Conservation (phyloP, 2,888 invertebrate genomes). For the Mamestra brassicae region DNA sequence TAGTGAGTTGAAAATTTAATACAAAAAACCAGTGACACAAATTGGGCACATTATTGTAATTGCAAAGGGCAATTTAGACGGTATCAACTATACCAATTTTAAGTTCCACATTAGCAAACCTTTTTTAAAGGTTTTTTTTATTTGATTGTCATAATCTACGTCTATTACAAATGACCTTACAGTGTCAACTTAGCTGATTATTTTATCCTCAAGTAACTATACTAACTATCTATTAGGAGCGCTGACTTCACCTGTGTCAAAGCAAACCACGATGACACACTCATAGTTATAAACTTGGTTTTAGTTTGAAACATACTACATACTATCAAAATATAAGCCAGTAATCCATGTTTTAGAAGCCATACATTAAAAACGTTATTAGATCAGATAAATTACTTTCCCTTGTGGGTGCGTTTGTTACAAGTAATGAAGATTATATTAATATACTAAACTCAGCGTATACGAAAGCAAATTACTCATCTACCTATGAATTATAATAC, state of each 20-base stretch:
- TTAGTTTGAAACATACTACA: constrained; percentile 7
- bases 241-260: constrained; percentile 75
- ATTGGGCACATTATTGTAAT: constrained; percentile 18
- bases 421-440: constrained; percentile 46
- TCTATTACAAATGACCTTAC: constrained; percentile 44
- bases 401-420: constrained; percentile 20
- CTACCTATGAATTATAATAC: constrained; percentile 66
- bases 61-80: constrained; percentile 21
- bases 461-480: constrained; percentile 61
- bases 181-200: constrained; percentile 50
- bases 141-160: constrained; percentile 41
- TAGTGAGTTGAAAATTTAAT: neutral
- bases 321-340: constrained; percentile 18
- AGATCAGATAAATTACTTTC: constrained; percentile 33
- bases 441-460: constrained; percentile 35
- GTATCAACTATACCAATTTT: constrained; percentile 9
- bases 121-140: neutral
- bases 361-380: constrained; percentile 48
- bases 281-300: constrained; percentile 24
- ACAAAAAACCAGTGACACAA: neutral
- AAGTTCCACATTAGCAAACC: constrained; percentile 1
- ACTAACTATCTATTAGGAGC: constrained; percentile 62
- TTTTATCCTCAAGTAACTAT: constrained; percentile 62
- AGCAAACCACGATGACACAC: constrained; percentile 67
- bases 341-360: constrained; percentile 17